Base-by-base conservation (phyloP, 2,797 vertebrate species). In the Sardinella longiceps region DNA sequence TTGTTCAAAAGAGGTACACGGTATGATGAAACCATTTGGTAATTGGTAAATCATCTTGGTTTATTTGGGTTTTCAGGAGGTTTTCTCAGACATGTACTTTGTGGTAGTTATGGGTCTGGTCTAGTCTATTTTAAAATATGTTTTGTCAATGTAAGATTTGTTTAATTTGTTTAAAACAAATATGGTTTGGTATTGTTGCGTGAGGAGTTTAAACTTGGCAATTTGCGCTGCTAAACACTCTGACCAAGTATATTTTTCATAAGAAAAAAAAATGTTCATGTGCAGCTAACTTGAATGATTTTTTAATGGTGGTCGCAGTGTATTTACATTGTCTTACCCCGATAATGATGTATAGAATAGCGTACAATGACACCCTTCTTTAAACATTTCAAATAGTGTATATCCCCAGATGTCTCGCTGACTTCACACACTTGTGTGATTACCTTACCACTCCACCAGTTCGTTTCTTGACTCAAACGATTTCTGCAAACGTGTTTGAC, bases 381-480 rank as follows among this genome's bases (percentile, higher is more conserved):
- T 43, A 77, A 43, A 43, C 70, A 43, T 39, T 77, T 77, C 37
- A 20, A 77, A 77, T 39, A 48, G 7, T 5, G 11, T 48, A 14
- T 23, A 39, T 77, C 70, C 14, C 37, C 70, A 43, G 33, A 15
- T 20, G 20, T 23, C 33, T 37, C 20, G 5, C 37, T 39, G 28
- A 39, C 70, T 77, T 77, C 39, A 77, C 37, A 77, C 70, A n/a
- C n/a, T n/a, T 37, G 20, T n/a, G 70, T 39, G 37, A 77, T 77
- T 77, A 77, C 70, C 37, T 77, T 77, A 43, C 70, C 18, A 20
- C 20, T 77, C 18, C 23, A 77, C 43, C 20, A 43, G 70, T 39
- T 77, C 0, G 15, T 43, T 18, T 5, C 70, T 39, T 56, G n/a
- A n/a, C 63, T 63, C 25, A 37, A 25, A 18, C 7, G 33, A 39